Conservation (phyloP, 1,140 invertebrate species). For the Campoletis sonorensis region DNA sequence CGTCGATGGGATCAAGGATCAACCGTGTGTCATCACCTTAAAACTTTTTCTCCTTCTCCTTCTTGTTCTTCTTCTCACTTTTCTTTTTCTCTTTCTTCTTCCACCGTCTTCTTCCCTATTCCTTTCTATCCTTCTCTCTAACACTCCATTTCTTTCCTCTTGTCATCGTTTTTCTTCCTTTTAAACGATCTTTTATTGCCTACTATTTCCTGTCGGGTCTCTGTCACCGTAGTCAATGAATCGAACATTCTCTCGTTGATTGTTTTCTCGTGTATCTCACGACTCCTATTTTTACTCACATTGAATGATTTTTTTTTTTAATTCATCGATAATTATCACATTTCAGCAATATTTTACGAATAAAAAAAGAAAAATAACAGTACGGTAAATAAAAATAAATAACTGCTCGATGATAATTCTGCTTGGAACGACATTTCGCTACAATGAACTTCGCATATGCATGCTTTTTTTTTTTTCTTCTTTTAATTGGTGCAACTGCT, state of each 20-base stretch:
- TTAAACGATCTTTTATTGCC: constrained; percentile 32
- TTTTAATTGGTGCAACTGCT: too few species aligned
- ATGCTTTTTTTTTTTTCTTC: too few species aligned
- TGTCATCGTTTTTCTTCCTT: neutral
- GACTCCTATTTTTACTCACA: neutral
- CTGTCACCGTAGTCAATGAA: neutral
- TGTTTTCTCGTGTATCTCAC: constrained; percentile 1
- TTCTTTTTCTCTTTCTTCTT: constrained; percentile 6
- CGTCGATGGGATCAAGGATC: constrained; percentile 14
- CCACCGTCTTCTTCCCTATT: neutral
- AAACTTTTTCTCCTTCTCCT: constrained; percentile 12
- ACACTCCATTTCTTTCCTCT: constrained; percentile 5
- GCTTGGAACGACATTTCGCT: too few species aligned
- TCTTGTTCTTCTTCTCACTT: neutral
- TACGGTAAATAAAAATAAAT: too few species aligned
- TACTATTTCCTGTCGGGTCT: constrained; percentile 21
- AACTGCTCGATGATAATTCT: too few species aligned
- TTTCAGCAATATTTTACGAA: too few species aligned
- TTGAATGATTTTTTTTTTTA: too few species aligned
- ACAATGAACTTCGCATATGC: too few species aligned
- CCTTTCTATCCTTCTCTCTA: neutral
- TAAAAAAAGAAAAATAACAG: too few species aligned
- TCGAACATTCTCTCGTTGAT: neutral
- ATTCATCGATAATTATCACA: too few species aligned
- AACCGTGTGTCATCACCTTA: constrained; percentile 33